Evolutionary conservation across 2,888 invertebrate species (phyloP).

Genomic region (Apodemia zela): DNA sequence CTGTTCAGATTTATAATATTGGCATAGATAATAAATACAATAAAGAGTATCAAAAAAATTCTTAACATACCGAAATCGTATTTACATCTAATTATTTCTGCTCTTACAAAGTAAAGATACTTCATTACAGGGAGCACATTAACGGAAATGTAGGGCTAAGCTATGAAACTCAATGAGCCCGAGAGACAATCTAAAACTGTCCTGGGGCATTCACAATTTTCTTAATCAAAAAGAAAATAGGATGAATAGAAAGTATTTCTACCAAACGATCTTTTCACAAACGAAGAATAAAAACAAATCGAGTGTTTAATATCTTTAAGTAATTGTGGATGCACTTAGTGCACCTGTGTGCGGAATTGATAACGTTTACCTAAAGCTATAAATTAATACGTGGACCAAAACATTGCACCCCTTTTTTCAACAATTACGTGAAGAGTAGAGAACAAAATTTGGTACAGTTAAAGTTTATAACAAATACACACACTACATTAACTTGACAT

Average conservation of each 20-base stretch:
- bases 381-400: no score
- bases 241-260: not conserved
- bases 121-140: not conserved
- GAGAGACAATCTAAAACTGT: slow-evolving; percentile 9
- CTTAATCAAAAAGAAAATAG: not conserved
- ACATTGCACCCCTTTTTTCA: no score
- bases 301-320: not conserved
- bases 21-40: no score
- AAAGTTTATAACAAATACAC: no score
- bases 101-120: not conserved
- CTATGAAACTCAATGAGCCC: slow-evolving; percentile 5
- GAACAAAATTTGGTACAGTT: no score
- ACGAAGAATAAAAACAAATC: not conserved
- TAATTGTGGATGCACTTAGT: no score
- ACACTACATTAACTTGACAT: no score
- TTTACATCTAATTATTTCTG: slow-evolving; percentile 1
- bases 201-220: not conserved
- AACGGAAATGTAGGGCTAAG: slow-evolving; percentile 2
- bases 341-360: no score
- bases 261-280: not conserved
- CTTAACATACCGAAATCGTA: not conserved
- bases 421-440: no score
- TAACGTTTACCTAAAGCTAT: no score
- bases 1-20: no score
- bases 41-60: no score